These are phyloP conservation scores for Popillia japonica DNA, from an alignment of 1,140 invertebrate species.

Conservation along the genomic window DNA sequence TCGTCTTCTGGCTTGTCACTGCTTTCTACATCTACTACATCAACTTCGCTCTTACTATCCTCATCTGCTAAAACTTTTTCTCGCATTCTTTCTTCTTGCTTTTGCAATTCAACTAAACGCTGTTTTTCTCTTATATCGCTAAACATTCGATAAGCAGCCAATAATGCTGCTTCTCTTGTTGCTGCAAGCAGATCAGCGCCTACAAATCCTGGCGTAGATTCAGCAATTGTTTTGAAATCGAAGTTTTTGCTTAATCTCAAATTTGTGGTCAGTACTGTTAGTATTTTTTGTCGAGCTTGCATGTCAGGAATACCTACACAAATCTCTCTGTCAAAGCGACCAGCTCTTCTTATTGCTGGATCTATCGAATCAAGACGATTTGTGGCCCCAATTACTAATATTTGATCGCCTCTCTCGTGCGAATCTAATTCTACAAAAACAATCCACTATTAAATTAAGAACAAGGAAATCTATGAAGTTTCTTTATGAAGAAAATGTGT, in stretches of 20 bases:
- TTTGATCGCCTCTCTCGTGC: constrained; percentile 71
- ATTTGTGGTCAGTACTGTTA: constrained; percentile 74
- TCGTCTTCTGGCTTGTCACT: constrained; percentile 31
- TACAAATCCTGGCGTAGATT: constrained; percentile 94
- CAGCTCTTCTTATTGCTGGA: constrained; percentile 89
- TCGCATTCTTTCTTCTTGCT: constrained; percentile 41
- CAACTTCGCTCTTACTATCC: constrained; percentile 48
- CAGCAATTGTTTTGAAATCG: constrained; percentile 76
- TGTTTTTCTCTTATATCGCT: constrained; percentile 51
- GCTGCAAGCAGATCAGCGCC: constrained; percentile 93
- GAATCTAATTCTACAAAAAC: constrained; percentile 65
- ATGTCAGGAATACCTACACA: constrained; percentile 92
- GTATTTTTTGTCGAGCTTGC: constrained; percentile 77
- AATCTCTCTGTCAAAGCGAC: constrained; percentile 93
- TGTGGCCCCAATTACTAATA: constrained; percentile 94
- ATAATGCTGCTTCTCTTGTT: constrained; percentile 85
- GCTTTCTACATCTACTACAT: constrained; percentile 49
- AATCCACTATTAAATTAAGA: neutral
- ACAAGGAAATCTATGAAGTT: neutral
- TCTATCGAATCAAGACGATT: constrained; percentile 94
- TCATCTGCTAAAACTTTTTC: constrained; percentile 40
- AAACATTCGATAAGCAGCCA: constrained; percentile 77
- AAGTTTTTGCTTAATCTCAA: constrained; percentile 75
- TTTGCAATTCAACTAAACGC: too few species aligned
- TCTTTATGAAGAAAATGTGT: too few species aligned